Evolutionary conservation across 37 sponge, comb jelly and placozoan species (phyloP).

Genomic region (Crambe crambe): DNA sequence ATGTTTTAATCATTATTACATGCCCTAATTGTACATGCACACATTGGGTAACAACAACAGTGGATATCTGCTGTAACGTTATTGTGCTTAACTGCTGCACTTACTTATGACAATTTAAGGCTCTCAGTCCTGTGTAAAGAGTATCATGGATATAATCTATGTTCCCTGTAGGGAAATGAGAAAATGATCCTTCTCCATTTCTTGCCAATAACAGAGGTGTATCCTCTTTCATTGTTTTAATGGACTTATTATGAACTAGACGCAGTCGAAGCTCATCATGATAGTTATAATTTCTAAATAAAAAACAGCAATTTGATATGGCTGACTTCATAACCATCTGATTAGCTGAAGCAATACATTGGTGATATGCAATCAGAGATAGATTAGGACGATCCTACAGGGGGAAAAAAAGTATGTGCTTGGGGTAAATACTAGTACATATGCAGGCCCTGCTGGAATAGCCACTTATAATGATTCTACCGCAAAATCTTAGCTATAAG

Average conservation of each 20-base stretch:
- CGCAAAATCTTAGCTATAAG: too few species aligned
- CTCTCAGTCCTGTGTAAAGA: not conserved
- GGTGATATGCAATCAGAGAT: not conserved
- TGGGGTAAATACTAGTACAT: too few species aligned
- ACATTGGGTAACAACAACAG: not conserved
- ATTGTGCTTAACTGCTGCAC: too few species aligned
- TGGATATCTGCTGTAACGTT: too few species aligned
- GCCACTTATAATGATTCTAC: too few species aligned
- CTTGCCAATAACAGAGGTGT: not conserved
- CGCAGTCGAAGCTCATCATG: not conserved
- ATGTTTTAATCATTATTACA: not conserved
- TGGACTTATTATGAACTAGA: not conserved
- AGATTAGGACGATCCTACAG: not conserved
- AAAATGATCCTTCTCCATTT: not conserved
- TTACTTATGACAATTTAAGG: not conserved
- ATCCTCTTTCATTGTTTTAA: too few species aligned
- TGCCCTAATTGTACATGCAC: not conserved
- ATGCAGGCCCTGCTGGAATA: too few species aligned
- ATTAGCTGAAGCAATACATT: not conserved
- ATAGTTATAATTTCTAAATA: not conserved
- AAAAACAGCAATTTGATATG: not conserved
- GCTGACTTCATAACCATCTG: not conserved
- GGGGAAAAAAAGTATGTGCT: too few species aligned
- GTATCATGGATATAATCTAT: not conserved
- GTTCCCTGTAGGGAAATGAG: not conserved